Base-by-base conservation (phyloP, 2,113 vertebrate genomes). In the Scomber colias region DNA sequence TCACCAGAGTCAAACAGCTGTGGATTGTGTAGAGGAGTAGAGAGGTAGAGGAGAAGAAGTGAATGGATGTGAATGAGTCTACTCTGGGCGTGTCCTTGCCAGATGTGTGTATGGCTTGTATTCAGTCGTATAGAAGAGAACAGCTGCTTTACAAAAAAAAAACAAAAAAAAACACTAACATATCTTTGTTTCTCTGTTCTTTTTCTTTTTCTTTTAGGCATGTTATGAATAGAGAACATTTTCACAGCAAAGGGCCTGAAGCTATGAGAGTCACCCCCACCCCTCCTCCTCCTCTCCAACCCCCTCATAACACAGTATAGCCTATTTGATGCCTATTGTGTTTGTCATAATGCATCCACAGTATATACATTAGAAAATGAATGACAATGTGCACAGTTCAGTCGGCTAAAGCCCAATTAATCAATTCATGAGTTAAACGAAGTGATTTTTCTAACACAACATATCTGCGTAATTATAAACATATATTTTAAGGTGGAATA, bases 81-180 rank as follows among this genome's bases (percentile, higher is more conserved):
- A 21, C 21, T 21, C 21, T 93, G 93, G 92, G 93, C 91, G 92
- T 91, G 89, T 74, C 91, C 84, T 87, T 5, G 0, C 68, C 90
- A 86, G 89, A 92, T 87, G 90, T 85, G 72, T 75, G 67, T 54
- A 12, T 35, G 74, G 70, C 67, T 40, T 48, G 16, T 68, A 49
- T 82, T 83, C 62, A 61, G 9, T 71, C 49, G 16, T 24, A 44
- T 16, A 64, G 3, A 3, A 56, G 30, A 19, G 27, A 66, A 67
- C 75, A 59, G 62, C 31, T 63, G 66, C 3, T 57, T 17, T 1
- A 49, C 70, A 62, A 49, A 83, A 85, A 75, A 65, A 82, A 45
- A 71, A 40, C 24, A 49, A 83, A 85, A 75, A 65, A 82, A 45
- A 71, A 40, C 24, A 27, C 24, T 27, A 27, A 59, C 15, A 27